Evolutionary conservation across 2,797 vertebrate species (phyloP), one percentile per base, ranked within the genome.

Genomic region (Paguma larvata): DNA sequence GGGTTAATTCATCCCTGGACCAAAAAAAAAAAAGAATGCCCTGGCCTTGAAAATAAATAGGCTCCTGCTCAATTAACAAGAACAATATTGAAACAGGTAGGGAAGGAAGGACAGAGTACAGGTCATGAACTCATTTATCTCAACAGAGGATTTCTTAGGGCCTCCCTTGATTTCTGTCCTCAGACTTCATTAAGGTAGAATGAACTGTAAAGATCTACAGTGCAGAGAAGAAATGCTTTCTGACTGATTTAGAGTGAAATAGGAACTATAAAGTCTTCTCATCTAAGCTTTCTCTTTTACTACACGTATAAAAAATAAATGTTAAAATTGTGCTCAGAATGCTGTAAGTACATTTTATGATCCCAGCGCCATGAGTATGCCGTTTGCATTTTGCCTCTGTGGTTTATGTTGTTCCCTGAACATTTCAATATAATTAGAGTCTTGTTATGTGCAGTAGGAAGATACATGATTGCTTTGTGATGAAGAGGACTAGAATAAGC

Each of bases 251-350:
- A 51, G 18, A 92, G 18, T 68, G 59, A 94, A 95, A 89, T 70
- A 63, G 48, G 34, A 91, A 89, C 51, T 78, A 89, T 90, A 95
- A 97, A 90, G 30, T 92, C 56, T 94, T 94, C 77, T 91, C 82
- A 92, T 83, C 90, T 92, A 82, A 94, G 67, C 44, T 91, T 94
- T 96, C 85, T 83, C 53, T 94, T 98, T 97, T 92, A 92, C n/a
- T 67, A 38, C 38, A 46, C 0, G 0, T 93, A 90, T 85, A 72
- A 90, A 91, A 94, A 89, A 46, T 51, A 70, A 95, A 78, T 48
- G 73, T 38, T 93, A 85, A 90, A 96, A 77, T 88, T 94, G 51
- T 89, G 80, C 63, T 95, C 51, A 68, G 89, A 77, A 94, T 41
- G 1, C 13, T 46, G 16, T 56, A 67, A 85, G 78, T 21, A 63